Evolutionary conservation across 30 jellyfish, hydroid and myxozoan species (phyloP).

Genomic region (Aurelia sp.): DNA sequence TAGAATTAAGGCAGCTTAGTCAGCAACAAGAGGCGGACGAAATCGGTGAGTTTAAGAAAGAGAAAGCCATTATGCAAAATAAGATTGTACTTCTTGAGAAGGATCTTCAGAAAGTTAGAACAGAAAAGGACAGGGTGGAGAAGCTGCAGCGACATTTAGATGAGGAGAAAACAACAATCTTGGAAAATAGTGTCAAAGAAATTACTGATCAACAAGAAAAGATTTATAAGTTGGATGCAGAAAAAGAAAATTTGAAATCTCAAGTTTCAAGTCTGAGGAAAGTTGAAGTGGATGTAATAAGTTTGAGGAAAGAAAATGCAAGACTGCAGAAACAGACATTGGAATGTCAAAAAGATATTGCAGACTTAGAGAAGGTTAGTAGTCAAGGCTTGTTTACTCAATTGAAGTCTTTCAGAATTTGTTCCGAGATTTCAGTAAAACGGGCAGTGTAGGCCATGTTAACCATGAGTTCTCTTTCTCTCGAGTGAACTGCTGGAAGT

Average conservation of each 20-base stretch:
- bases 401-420: too few species aligned
- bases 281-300: conserved; percentile 66
- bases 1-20: conserved; percentile 85
- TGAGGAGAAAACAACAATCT: conserved; percentile 82
- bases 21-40: conserved; percentile 91
- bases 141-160: conserved; percentile 50
- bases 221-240: conserved; percentile 62
- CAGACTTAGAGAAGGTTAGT: conserved; percentile 73
- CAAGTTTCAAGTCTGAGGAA: conserved; percentile 38
- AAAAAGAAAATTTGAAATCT: conserved; percentile 52
- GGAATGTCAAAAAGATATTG: conserved; percentile 62
- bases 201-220: conserved; percentile 91
- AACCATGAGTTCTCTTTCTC: too few species aligned
- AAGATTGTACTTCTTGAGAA: conserved; percentile 33
- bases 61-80: conserved; percentile 56
- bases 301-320: conserved; percentile 51
- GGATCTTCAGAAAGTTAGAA: conserved; percentile 45
- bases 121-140: conserved; percentile 48
- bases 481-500: too few species aligned
- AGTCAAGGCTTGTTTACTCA: too few species aligned
- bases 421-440: too few species aligned
- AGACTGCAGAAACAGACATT: conserved; percentile 58
- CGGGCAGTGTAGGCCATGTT: too few species aligned
- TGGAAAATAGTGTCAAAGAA: conserved; percentile 96
- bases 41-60: conserved; percentile 56